These are phyloP conservation scores for Periplaneta americana DNA, from an alignment of 1,140 invertebrate genomes.

Conservation along the genomic window DNA sequence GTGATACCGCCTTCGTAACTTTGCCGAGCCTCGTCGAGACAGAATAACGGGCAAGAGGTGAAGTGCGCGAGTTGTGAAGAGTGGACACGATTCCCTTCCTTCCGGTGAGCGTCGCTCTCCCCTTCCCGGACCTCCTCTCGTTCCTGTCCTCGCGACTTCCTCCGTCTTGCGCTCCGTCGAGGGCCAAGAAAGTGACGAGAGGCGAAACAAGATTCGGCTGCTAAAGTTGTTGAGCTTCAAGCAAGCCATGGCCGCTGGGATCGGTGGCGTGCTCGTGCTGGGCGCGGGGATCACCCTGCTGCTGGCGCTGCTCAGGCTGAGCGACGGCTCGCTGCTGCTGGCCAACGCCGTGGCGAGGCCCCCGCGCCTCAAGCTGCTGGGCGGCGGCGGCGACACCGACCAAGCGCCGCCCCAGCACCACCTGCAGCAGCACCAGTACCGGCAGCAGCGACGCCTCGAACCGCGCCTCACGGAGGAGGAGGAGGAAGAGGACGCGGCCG, in stretches of 20 bases:
- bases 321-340: conserved; percentile 6
- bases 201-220: neutral
- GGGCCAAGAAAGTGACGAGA: neutral
- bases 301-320: neutral
- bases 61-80: neutral
- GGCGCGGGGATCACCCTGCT: neutral
- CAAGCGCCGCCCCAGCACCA: neutral
- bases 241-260: conserved; percentile 8
- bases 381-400: neutral
- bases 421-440: neutral
- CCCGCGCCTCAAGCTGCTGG: neutral
- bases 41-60: neutral
- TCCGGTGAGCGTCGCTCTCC: neutral
- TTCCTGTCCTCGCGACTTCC: neutral
- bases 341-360: neutral
- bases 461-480: neutral
- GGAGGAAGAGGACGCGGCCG: neutral
- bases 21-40: neutral
- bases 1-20: neutral
- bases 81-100: no score
- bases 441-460: neutral
- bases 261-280: conserved; percentile 1
- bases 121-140: neutral
- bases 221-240: neutral
- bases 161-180: neutral